Conservation (phyloP, 2,888 invertebrate species). For the Ormyrus labotus region DNA sequence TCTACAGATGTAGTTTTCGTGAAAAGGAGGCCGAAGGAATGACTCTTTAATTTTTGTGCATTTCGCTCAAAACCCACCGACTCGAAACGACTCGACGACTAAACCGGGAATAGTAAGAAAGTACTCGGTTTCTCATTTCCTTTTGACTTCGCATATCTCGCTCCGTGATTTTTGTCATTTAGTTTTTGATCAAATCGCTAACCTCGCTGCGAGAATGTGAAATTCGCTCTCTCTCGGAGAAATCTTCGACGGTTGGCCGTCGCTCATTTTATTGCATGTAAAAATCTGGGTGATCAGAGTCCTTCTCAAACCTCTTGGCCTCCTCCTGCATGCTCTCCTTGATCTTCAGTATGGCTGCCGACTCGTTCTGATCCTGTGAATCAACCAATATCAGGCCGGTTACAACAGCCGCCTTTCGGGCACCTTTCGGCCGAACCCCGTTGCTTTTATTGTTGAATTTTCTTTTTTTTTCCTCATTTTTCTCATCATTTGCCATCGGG, state of each 20-base stretch:
- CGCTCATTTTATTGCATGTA: conserved; percentile 91
- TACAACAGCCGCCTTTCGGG: conserved; percentile 69
- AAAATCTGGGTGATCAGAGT: conserved; percentile 97
- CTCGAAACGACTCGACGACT: conserved; percentile 30
- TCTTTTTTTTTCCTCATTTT: neutral
- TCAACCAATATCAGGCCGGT: conserved; percentile 75
- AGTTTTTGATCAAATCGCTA: conserved; percentile 30
- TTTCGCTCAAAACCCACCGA: conserved; percentile 15
- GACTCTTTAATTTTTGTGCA: conserved; percentile 43
- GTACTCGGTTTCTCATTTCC: conserved; percentile 4
- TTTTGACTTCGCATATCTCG: conserved; percentile 10
- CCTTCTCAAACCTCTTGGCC: conserved; percentile 99
- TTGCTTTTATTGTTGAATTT: conserved; percentile 24
- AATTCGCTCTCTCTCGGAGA: conserved; percentile 69
- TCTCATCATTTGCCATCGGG: conserved; percentile 17
- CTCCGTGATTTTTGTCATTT: conserved; percentile 32
- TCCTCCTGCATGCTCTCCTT: conserved; percentile 99
- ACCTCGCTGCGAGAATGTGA: conserved; percentile 56
- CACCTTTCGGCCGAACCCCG: conserved; percentile 57
- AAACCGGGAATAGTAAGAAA: conserved; percentile 44
- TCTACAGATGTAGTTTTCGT: conserved; percentile 11
- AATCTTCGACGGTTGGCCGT: conserved; percentile 65
- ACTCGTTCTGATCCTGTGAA: conserved; percentile 94
- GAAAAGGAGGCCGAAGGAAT: conserved; percentile 43
- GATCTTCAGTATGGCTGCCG: conserved; percentile 99